Percentiles rank a stretch among this genome's conserved stretches.
Conservation (phyloP, 1,140 invertebrate genomes). For the Heliconius congener region DNA sequence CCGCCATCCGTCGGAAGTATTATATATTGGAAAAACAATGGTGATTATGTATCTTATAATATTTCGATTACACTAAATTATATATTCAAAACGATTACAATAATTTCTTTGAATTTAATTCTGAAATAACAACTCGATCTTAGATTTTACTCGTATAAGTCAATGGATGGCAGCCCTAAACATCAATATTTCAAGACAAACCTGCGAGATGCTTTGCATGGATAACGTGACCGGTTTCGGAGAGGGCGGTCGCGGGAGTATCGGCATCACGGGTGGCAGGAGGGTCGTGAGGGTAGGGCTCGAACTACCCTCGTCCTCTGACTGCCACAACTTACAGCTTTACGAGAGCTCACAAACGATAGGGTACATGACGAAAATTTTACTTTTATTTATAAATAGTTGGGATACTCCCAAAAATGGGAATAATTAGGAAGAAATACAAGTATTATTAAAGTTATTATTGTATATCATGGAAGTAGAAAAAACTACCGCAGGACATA, state of each 20-base stretch:
- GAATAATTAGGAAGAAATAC: neutral
- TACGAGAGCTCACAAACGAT: constrained; percentile 7
- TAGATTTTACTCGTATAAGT: neutral
- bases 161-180: constrained; percentile 20
- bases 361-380: neutral
- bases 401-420: neutral
- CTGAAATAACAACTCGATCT: neutral
- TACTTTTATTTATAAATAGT: neutral
- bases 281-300: constrained; percentile 62
- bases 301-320: constrained; percentile 51
- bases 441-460: neutral
- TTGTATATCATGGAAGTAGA: too few relatives aligned
- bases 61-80: neutral
- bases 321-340: constrained; percentile 46
- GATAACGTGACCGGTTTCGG: constrained; percentile 52
- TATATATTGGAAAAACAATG: neutral
- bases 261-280: constrained; percentile 58
- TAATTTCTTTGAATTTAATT: neutral
- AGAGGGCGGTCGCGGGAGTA: constrained; percentile 42
- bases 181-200: constrained; percentile 45
- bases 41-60: neutral
- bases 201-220: constrained; percentile 51
- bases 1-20: constrained; percentile 12
- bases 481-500: neutral
- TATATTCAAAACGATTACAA: neutral